Evolutionary conservation across 2,888 invertebrate species (phyloP), one percentile per base, ranked within the genome.

Genomic region (Polydrusus cervinus): DNA sequence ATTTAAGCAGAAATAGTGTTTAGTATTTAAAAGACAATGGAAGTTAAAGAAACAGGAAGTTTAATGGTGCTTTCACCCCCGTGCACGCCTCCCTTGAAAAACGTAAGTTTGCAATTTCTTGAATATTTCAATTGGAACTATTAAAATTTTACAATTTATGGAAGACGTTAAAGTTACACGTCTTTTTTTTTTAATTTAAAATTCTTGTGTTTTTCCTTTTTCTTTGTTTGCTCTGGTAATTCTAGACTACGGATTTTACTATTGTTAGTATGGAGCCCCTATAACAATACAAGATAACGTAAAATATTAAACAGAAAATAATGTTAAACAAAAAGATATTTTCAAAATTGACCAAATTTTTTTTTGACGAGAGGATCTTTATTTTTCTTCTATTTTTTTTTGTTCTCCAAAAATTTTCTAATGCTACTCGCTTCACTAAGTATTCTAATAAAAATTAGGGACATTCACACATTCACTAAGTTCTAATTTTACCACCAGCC

Each of bases 1-100:
- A 38, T 66, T 66, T 66, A 40, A 53, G 66, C 38, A 49, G 14
- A 16, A 65, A 25, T 30, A 14, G 69, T 69, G 47, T 61, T 60
- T 69, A 45, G 47, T 60, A 60, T 38, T 34, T 30, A 30, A 49
- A 16, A 62, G 47, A 79, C 61, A 72, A 83, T 81, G 82, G 79
- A 80, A 70, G 69, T 74, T 53, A 77, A 75, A 60, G 68, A 79
- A 61, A 75, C 77, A 55, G 78, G 80, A 72, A 53, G 16, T 25
- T 45, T 57, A 14, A 75, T 89, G 81, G 76, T 89, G 81, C 91
- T 92, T 82, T 93, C 93, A 82, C 93, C 93, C 82, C 93, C 93
- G 78, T 91, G 91, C 83, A 93, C 93, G 82, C 93, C 93, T 79
- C 93, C 93, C 83, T 88, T 92, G 84, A 90, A 90, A 87, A 87